Base-by-base conservation (phyloP, 1,140 invertebrate species). In the Ceratina calcarata region DNA sequence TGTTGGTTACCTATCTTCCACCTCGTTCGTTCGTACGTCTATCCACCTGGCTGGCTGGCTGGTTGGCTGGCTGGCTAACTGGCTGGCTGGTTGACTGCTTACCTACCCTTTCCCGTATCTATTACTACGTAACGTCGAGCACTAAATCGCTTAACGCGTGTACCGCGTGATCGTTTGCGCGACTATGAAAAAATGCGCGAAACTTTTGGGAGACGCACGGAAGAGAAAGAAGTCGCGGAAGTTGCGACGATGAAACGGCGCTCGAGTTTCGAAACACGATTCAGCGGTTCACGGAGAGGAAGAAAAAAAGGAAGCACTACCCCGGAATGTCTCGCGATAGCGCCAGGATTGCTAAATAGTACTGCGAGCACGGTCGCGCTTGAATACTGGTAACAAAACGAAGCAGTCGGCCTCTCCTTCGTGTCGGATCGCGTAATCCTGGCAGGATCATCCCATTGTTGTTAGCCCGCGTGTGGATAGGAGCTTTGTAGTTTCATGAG, bases 401-500 rank as follows among this genome's bases (percentile, higher is more conserved):
- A 68, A 78, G 78, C 75, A 72, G 76, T 49, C 58, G 74, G 82
- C 68, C 84, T 78, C 66, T 75, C 71, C 74, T 74, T 81, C 85
- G 81, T 64, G 80, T 81, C 77, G 87, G 78, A 75, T 88, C 76
- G 78, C 81, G 85, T 92, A 91, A 91, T 91, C 91, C 89, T 81
- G 78, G 75, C 75, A 85, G 88, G 85, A 90, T 91, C 85, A 90
- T 91, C 85, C 89, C 80, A 89, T 90, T 91, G 91, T 91, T 92
- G 91, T 91, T 91, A 87, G 89, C 82, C 78, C 89, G 88, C 91
- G 91, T 87, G 90, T 90, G 91, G 89, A 89, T 91, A 79, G 87
- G 82, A 91, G 91, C 90, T 91, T 91, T 91, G 85, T 88, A 90
- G 87, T 90, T 88, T 90, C 88, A 84, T 81, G 71, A 90, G 85